Percentiles rank a stretch among this genome's conserved stretches.
These are phyloP conservation scores for Caenorhabditis sp. DNA, from an alignment of 2,888 invertebrate species.

Conservation along the genomic window DNA sequence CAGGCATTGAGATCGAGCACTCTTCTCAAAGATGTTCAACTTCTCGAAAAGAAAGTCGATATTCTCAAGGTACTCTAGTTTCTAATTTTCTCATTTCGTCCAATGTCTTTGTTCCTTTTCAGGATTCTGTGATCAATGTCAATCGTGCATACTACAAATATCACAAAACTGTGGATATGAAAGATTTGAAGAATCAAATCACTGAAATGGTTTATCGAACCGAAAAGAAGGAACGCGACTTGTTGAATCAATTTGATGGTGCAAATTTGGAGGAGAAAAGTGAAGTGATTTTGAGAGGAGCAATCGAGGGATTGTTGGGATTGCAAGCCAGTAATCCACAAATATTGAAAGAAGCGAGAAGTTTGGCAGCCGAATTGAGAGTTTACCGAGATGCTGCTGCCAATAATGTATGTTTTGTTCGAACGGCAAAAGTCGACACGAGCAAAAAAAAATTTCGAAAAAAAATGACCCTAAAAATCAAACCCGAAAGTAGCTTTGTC, in stretches of 20 bases:
- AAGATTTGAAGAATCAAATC: slow-evolving; percentile 30
- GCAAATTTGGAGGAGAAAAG: background rate
- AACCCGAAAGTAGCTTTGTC: too few relatives aligned
- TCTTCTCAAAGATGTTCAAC: slow-evolving; percentile 19
- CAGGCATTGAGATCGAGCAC: slow-evolving; percentile 9
- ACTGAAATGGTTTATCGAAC: slow-evolving; percentile 27
- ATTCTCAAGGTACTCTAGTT: slow-evolving; percentile 9
- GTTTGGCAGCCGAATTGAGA: slow-evolving; percentile 24
- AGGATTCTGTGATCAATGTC: slow-evolving; percentile 21
- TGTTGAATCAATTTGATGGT: background rate
- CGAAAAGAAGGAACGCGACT: slow-evolving; percentile 17
- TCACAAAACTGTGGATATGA: slow-evolving; percentile 14
- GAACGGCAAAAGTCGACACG: too few relatives aligned
- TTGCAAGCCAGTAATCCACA: slow-evolving; percentile 15
- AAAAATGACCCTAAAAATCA: too few relatives aligned
- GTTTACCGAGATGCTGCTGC: slow-evolving; percentile 33
- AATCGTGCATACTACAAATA: slow-evolving; percentile 27
- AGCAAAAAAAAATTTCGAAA: too few relatives aligned
- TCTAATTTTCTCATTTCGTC: background rate
- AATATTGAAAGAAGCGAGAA: slow-evolving; percentile 18
- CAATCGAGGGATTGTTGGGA: slow-evolving; percentile 30
- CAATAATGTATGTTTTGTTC: too few relatives aligned
- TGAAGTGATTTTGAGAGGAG: slow-evolving; percentile 20
- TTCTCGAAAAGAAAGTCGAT: slow-evolving; percentile 31
- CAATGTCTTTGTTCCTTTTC: background rate